These are phyloP conservation scores for Drosophila recens DNA, from an alignment of 2,888 invertebrate species.

Conservation along the genomic window DNA sequence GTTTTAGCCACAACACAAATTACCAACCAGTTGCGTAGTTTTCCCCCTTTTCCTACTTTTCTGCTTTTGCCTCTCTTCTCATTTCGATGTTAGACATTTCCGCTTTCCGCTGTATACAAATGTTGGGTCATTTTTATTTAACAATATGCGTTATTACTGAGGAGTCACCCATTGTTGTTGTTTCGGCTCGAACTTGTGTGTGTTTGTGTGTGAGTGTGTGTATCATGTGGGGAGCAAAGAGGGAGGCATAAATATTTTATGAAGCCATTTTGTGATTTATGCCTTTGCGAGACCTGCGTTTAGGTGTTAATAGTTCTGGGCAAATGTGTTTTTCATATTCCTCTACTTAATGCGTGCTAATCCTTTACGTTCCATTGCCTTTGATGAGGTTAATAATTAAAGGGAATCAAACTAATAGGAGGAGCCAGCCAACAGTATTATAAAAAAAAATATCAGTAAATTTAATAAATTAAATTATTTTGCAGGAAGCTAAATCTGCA, in stretches of 20 bases:
- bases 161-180: conserved; percentile 23
- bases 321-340: conserved; percentile 24
- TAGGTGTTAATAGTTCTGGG: conserved; percentile 75
- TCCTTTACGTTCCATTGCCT: conserved; percentile 35
- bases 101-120: conserved; percentile 56
- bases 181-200: conserved; percentile 10
- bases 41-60: background rate
- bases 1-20: conserved; percentile 53
- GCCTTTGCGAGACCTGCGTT: conserved; percentile 53
- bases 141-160: conserved; percentile 58
- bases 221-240: background rate
- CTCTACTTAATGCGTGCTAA: conserved; percentile 41
- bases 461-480: background rate
- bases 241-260: conserved; percentile 70
- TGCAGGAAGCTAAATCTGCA: background rate
- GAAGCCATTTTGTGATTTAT: conserved; percentile 71
- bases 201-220: conserved; percentile 24
- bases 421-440: background rate
- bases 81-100: conserved; percentile 63
- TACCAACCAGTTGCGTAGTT: conserved; percentile 73
- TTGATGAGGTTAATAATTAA: conserved; percentile 13
- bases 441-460: background rate
- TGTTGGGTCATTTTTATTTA: conserved; percentile 70
- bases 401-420: conserved; percentile 1
- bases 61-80: background rate